Evolutionary conservation across 2,888 invertebrate species (phyloP).

Genomic region (Matsumyia berberina): DNA sequence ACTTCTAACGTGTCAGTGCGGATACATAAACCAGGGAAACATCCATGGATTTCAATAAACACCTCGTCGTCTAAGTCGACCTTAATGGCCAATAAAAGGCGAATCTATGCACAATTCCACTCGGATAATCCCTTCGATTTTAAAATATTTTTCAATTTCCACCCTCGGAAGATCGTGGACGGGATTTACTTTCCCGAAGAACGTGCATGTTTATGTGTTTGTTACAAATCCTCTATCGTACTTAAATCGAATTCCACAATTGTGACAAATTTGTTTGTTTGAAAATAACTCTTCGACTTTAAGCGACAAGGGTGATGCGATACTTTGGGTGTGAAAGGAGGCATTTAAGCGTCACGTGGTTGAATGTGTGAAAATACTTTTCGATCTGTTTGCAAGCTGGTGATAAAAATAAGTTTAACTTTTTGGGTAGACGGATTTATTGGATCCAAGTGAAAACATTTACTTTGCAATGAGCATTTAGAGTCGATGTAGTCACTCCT

Average conservation of each 20-base stretch:
- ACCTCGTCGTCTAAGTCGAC: conserved; percentile 81
- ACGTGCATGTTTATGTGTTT: conserved; percentile 69
- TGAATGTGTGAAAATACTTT: conserved; percentile 3
- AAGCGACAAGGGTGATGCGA: background rate
- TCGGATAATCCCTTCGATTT: conserved; percentile 74
- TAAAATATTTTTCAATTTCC: conserved; percentile 71
- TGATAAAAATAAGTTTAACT: background rate
- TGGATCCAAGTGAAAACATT: background rate
- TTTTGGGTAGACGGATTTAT: background rate
- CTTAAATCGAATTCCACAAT: conserved; percentile 67
- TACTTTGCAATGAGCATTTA: too few species aligned
- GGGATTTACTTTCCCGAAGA: conserved; percentile 34
- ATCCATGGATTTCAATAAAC: conserved; percentile 70
- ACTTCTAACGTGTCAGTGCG: conserved; percentile 55
- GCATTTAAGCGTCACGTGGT: background rate
- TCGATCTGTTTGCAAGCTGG: background rate
- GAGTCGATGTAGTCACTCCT: too few species aligned
- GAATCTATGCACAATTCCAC: conserved; percentile 78
- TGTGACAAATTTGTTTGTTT: conserved; percentile 74
- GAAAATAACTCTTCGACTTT: conserved; percentile 43
- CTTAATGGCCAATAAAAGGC: conserved; percentile 84
- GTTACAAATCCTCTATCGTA: conserved; percentile 59
- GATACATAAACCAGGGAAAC: conserved; percentile 48
- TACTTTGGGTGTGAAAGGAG: background rate
- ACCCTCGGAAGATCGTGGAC: conserved; percentile 45